Base-by-base conservation (phyloP, 2,888 invertebrate genomes). In the Coleophora deauratella region DNA sequence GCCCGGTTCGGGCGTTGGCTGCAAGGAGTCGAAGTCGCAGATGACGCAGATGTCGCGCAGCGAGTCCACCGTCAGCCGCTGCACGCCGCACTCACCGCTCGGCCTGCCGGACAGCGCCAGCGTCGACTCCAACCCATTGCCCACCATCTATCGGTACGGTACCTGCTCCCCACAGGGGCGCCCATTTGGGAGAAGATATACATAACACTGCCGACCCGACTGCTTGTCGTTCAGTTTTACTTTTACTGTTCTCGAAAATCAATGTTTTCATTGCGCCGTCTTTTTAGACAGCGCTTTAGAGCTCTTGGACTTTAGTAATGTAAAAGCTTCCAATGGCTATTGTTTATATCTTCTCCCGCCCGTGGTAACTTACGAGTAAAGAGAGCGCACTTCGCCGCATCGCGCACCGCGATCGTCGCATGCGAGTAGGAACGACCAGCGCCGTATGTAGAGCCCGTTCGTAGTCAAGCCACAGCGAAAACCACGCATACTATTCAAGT, bases 91-190 rank as follows among this genome's bases (percentile, higher is more conserved):
- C 71, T 82, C 85, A 11, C 85, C 86, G 47, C 69, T 84, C 51
- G 81, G 81, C 43, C 74, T 72, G 43, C 79, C 85, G 68, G 93
- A 94, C 88, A 93, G 92, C 89, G 91, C 90, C 76, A 93, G 93
- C 88, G 93, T 94, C 76, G 93, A 94, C 87, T 93, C 93, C 78
- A 93, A 91, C 86, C 91, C 93, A 75, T 91, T 93, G 81, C 91
- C 92, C 58, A 94, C 94, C 59, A 94, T 95, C 82, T 95, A 95
- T 90, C 93, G 95, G 95, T 94, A 92, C 93, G 95, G 95, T 94
- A 92, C 85, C 78, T 69, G 66, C 66, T 63, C 54, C 54, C 45
- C 51, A 55, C 55, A 56, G 55, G 56, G 52, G 47, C 54, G 53
- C 59, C 59, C 53, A 42, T 52, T 47, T 51, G 64, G 67, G 72